phyloP scores from a whole-genome alignment of 2,113 vertebrate species.

The Trematocara zebra region DNA sequence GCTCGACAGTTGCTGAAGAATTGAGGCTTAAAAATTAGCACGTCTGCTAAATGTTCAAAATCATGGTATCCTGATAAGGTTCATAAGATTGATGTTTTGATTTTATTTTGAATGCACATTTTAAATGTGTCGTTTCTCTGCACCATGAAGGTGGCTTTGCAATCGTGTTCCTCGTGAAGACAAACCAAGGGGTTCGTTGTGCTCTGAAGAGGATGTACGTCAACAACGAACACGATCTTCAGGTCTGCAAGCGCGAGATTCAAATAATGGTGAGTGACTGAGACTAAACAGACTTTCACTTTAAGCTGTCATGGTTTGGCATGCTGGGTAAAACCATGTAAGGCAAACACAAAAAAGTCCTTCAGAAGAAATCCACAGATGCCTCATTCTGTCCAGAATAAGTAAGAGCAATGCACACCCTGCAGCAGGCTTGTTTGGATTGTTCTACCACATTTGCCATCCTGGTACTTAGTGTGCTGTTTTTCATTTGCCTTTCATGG shows the following conservation, averaged over 20 bases:
- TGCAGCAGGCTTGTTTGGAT: not conserved
- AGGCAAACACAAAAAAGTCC: not conserved
- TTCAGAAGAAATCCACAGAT: not conserved
- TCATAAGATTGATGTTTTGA: not conserved
- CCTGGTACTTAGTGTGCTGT: not conserved
- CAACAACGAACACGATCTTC: slow-evolving; percentile 94
- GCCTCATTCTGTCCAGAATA: not conserved
- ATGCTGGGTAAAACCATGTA: not conserved
- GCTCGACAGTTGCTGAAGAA: not conserved
- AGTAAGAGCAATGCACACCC: not conserved
- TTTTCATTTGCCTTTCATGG: not conserved
- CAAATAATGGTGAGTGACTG: slow-evolving; percentile 92
- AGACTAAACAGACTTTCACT: not conserved
- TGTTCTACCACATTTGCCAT: not conserved
- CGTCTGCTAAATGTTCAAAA: not conserved
- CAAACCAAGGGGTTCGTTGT: slow-evolving; percentile 89
- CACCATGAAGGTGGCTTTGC: slow-evolving; percentile 86
- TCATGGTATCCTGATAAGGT: not conserved
- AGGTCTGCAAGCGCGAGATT: slow-evolving; percentile 96
- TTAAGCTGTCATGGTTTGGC: not conserved
- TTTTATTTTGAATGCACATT: not conserved
- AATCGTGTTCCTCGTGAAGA: slow-evolving; percentile 92
- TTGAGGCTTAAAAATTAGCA: not conserved
- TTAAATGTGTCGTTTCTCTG: not conserved
- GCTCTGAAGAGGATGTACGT: slow-evolving; percentile 99